Evolutionary conservation across 2,797 vertebrate genomes (phyloP), one percentile per base, ranked within the genome.

Genomic region (Propithecus deckenii): DNA sequence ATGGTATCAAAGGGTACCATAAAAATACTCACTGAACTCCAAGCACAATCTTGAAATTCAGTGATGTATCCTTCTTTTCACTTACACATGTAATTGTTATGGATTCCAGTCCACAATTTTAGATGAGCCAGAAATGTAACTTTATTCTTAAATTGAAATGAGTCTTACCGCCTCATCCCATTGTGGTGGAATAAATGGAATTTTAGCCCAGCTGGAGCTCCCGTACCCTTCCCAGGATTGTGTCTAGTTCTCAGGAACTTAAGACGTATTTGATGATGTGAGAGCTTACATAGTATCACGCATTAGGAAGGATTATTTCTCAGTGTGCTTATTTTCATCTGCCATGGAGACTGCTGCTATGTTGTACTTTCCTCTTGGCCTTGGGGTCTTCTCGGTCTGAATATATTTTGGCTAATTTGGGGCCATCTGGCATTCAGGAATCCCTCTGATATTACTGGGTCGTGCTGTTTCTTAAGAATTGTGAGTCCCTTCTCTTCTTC

Each of bases 381-480:
- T 72, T 30, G 25, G 15, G 17, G 18, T 85, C n/a, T 86, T 92
- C 55, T 78, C 38, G 7, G 67, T 95, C 20, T 65, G 18, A 81
- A 78, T 55, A 55, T 76, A 48, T 91, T 92, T 85, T 30, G 91
- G 79, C 28, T 88, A 97, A 69, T 46, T 85, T 95, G 81, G 76
- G 18, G 30, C 74, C 57, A 75, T 38, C 23, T 86, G 23, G 41
- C 57, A 88, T 88, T 95, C 18, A 90, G 38, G 15, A 67, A 91
- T 78, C 41, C 28, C 48, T 83, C 28, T 11, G 7, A n/a, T 74
- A 65, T 69, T 71, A 28, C 57, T 55, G 32, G n/a, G 14, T 72
- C 22, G 89, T 61, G 20, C 1, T 41, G 2, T 50, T 93, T 86
- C 59, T 65, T 76, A 38, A 65, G 46, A 89, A 57, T 13, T 10